These are phyloP conservation scores for Eristalis arbustorum DNA, from an alignment of 2,888 invertebrate genomes.

Conservation along the genomic window DNA sequence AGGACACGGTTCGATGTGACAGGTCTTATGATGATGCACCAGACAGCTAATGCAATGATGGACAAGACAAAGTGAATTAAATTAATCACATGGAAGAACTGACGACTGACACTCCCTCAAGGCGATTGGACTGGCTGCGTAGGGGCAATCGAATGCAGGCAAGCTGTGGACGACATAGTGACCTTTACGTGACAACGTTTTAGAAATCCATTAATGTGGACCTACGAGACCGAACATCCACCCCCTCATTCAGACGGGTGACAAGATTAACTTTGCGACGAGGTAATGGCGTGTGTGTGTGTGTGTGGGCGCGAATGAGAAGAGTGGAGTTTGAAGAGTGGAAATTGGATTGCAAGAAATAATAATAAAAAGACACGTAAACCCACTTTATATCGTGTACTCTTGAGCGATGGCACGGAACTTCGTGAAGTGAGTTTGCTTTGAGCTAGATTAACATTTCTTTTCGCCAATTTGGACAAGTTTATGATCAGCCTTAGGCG, in stretches of 20 bases:
- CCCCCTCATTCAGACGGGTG: background rate
- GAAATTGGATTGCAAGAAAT: background rate
- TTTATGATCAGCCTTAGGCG: background rate
- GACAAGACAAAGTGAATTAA: conserved; percentile 20
- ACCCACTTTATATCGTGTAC: background rate
- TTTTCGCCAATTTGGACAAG: background rate
- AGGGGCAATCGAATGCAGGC: background rate
- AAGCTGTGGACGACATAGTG: background rate
- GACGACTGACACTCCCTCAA: background rate
- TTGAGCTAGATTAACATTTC: background rate
- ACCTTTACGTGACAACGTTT: conserved; percentile 12
- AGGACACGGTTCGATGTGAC: background rate
- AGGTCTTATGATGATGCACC: background rate
- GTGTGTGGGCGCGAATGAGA: background rate
- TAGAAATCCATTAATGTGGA: conserved; percentile 17
- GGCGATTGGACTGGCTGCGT: background rate
- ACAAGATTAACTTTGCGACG: background rate
- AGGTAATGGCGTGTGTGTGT: background rate
- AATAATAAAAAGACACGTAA: background rate
- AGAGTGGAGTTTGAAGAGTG: conserved; percentile 2
- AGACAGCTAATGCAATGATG: background rate
- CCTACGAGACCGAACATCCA: conserved; percentile 16
- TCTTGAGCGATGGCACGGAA: background rate
- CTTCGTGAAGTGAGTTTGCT: background rate
- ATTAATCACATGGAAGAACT: conserved; percentile 19